Conservation (phyloP, 2,888 invertebrate genomes). For the Chesias legatella region DNA sequence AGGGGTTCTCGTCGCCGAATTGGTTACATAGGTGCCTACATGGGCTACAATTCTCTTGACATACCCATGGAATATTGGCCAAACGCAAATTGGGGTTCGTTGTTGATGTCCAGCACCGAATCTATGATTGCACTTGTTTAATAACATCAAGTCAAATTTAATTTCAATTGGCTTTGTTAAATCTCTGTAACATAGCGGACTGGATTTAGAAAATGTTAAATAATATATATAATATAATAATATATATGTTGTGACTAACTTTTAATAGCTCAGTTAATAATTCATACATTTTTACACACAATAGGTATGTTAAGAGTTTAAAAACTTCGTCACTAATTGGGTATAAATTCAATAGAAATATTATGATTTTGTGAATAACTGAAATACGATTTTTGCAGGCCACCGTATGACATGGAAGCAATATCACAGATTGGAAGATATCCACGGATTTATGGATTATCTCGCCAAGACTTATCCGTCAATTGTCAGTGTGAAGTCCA, state of each 20-base stretch:
- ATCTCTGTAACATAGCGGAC: constrained; percentile 24
- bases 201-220: constrained; percentile 23
- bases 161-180: constrained; percentile 20
- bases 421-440: constrained; percentile 88
- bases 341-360: background rate
- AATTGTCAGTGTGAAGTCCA: constrained; percentile 85
- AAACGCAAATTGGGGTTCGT: constrained; percentile 83
- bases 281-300: constrained; percentile 1
- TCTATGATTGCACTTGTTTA: constrained; percentile 43
- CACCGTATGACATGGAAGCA: constrained; percentile 88
- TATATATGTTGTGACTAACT: constrained; percentile 34
- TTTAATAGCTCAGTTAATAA: background rate
- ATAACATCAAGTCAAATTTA: constrained; percentile 32
- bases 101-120: constrained; percentile 54
- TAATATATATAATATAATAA: constrained; percentile 24
- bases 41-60: constrained; percentile 78
- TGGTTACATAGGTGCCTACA: constrained; percentile 68
- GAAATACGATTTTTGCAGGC: constrained; percentile 41
- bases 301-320: constrained; percentile 7
- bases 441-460: constrained; percentile 88
- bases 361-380: background rate
- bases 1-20: constrained; percentile 67
- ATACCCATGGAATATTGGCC: constrained; percentile 81
- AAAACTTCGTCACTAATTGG: constrained; percentile 25
- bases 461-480: constrained; percentile 88